phyloP scores from a whole-genome alignment of 2,797 vertebrate species.

The Paedocypris micromegethes region DNA sequence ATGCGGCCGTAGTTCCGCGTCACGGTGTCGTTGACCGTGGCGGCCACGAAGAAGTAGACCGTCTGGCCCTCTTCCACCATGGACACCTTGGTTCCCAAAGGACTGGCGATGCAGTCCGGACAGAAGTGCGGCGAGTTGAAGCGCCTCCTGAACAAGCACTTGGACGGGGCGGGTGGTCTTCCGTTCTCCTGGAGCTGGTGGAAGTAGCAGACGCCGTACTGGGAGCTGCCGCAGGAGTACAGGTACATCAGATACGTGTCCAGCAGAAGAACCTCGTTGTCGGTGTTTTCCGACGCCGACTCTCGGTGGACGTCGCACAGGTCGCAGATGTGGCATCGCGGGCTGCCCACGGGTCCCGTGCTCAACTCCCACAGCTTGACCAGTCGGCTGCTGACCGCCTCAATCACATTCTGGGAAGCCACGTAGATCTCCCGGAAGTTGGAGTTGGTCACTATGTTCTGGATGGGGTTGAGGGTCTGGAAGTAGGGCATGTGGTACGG shows the following conservation, averaged over 20 bases:
- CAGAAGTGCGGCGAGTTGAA: constrained; percentile 73
- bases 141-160: constrained; percentile 74
- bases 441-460: constrained; percentile 76
- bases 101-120: constrained; percentile 86
- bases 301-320: constrained; percentile 61
- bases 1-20: constrained; percentile 75
- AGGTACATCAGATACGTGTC: constrained; percentile 79
- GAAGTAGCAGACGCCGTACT: constrained; percentile 81
- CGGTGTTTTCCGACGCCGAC: constrained; percentile 53
- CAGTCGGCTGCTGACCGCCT: constrained; percentile 61
- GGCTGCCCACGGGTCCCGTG: constrained; percentile 78
- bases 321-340: constrained; percentile 72
- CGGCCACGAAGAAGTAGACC: constrained; percentile 83
- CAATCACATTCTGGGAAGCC: constrained; percentile 76
- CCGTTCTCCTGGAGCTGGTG: constrained; percentile 66
- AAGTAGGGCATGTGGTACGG: constrained; percentile 77
- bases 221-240: constrained; percentile 83
- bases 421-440: constrained; percentile 71
- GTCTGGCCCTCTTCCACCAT: constrained; percentile 75
- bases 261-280: constrained; percentile 77
- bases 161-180: constrained; percentile 57
- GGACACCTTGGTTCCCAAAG: constrained; percentile 80
- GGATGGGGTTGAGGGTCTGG: constrained; percentile 66
- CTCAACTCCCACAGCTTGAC: constrained; percentile 61
- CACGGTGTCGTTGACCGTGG: constrained; percentile 75